Base-by-base conservation (phyloP, 2,113 vertebrate species). In the Cepphus grylle region DNA sequence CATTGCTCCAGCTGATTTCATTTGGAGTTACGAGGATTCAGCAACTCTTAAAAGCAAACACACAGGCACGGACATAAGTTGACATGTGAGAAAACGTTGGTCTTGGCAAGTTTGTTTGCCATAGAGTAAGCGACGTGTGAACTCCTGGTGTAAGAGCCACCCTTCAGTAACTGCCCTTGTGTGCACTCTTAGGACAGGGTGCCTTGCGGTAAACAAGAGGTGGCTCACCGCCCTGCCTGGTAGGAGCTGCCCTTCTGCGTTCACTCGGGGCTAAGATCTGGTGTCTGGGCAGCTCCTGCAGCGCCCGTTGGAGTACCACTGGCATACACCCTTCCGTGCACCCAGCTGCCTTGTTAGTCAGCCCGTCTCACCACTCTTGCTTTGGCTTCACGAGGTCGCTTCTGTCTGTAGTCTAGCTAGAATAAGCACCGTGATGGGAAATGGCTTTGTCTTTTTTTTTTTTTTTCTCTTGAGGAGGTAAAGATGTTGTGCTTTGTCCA, bases 301-400 rank as follows among this genome's bases (percentile, higher is more conserved):
- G 69, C 32, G 49, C 55, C 61, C 1, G 3, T 69, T 2, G 2
- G 9, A 1, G 0, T 25, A 29, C 16, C 1, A 0, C 69, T 2
- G 1, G 42, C 1, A 1, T 52, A 25, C 8, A 3, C 22, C 88
- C 71, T 86, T 82, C 49, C 0, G 1, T 38, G 74, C 1, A 6
- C 61, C 21, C 5, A 0, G 1, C 36, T 63, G 43, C 47, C 14
- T 14, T 7, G 26, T 43, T 38, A 77, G 67, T 77, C 58, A 26
- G 63, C 27, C 14, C 0, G 0, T 30, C 76, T 59, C 62, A 0
- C 18, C 0, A 0, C 73, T 34, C 34, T 10, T 55, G 23, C 52
- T 27, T 61, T 27, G 56, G 3, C 84, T 76, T 43, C 21, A 5
- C 4, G 4, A 50, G n/a, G 34, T n/a, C 16, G 1, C 49, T 40